Percentiles rank a stretch among this genome's conserved stretches.
Evolutionary conservation across 2,888 invertebrate species (phyloP).

Genomic region (Hypena proboscidalis): DNA sequence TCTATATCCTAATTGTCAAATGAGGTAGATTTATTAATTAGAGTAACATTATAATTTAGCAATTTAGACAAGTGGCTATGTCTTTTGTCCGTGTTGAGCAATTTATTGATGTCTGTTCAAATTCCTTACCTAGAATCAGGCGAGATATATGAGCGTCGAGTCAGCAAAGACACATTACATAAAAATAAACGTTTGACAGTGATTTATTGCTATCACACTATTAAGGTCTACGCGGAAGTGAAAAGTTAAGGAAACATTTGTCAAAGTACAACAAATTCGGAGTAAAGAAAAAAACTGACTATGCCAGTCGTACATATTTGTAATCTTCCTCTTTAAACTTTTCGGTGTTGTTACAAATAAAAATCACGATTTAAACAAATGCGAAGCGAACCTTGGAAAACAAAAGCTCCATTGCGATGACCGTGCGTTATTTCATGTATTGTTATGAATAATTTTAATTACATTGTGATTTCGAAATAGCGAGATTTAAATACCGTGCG

Average conservation of each 20-base stretch:
- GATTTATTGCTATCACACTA: conserved; percentile 4
- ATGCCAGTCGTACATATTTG: too few species aligned
- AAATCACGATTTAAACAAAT: too few species aligned
- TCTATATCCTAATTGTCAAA: conserved; percentile 35
- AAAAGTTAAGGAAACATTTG: neutral
- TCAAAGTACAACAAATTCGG: too few species aligned
- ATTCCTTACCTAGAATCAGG: conserved; percentile 27
- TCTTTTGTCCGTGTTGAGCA: conserved; percentile 30
- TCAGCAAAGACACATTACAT: conserved; percentile 10
- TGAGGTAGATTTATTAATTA: conserved; percentile 33
- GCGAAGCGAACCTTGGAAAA: too few species aligned
- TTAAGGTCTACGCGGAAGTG: conserved; percentile 1
- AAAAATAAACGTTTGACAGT: conserved; percentile 8
- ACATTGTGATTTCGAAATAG: too few species aligned
- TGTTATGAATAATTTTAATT: conserved; percentile 3
- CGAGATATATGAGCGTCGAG: conserved; percentile 21
- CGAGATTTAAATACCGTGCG: too few species aligned
- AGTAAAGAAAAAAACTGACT: too few species aligned
- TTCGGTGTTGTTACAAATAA: too few species aligned
- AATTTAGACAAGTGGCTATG: conserved; percentile 32
- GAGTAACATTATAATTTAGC: conserved; percentile 28
- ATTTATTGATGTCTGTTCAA: conserved; percentile 38
- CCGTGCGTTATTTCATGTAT: too few species aligned
- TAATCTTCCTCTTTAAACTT: too few species aligned
- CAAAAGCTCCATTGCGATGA: too few species aligned